Conservation (phyloP, 2,113 vertebrate species). For the Corynorhinus townsendii region DNA sequence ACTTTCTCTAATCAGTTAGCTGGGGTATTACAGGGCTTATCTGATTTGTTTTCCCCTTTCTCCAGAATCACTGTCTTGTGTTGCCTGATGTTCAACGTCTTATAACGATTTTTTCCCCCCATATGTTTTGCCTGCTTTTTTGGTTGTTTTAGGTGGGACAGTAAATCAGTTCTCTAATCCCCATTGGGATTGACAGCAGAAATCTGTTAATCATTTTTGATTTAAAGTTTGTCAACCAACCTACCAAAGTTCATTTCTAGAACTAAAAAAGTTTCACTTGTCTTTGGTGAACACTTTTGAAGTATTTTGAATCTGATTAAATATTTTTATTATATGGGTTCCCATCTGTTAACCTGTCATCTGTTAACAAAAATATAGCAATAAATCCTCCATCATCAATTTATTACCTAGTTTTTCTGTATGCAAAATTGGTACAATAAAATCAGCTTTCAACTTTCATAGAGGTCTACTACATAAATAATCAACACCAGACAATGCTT, state of each 20-base stretch:
- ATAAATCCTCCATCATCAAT: neutral
- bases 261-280: conserved; percentile 18
- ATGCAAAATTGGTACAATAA: neutral
- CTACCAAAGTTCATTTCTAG: neutral
- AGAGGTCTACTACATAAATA: neutral
- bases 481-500: neutral
- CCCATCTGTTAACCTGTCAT: neutral
- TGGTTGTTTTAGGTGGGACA: neutral
- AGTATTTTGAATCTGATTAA: conserved; percentile 24
- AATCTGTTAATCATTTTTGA: neutral
- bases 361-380: conserved; percentile 7
- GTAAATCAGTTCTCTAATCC: conserved; percentile 19
- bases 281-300: neutral
- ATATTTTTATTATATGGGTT: neutral
- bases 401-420: neutral
- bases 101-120: neutral
- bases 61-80: neutral
- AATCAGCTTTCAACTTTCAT: neutral
- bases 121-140: neutral
- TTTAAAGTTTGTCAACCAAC: neutral
- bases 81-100: neutral
- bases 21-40: neutral
- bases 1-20: neutral
- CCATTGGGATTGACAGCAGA: neutral
- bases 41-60: neutral